phyloP scores from a whole-genome alignment of 1,140 invertebrate species.

The Listronotus bonariensis region DNA sequence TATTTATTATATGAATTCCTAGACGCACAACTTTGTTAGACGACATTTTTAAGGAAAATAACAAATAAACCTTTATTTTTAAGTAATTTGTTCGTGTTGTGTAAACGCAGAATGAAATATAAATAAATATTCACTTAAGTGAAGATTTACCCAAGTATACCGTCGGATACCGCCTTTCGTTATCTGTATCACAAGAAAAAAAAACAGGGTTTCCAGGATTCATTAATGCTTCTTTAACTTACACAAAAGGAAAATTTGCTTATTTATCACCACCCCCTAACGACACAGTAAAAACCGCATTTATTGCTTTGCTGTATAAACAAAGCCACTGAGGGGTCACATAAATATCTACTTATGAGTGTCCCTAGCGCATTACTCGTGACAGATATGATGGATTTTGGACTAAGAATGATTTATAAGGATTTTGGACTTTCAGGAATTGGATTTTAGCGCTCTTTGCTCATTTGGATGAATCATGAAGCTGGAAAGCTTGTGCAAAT shows the following conservation, averaged over 20 bases:
- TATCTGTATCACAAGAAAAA: too few species aligned
- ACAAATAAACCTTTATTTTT: too few species aligned
- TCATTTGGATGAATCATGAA: slow-evolving; percentile 23
- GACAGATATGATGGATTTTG: slow-evolving; percentile 37
- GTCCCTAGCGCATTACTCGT: slow-evolving; percentile 30
- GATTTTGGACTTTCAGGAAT: slow-evolving; percentile 25
- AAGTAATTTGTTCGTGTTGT: too few species aligned
- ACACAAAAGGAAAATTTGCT: not conserved
- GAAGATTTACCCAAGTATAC: too few species aligned
- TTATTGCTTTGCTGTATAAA: slow-evolving; percentile 49
- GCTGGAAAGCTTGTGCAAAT: slow-evolving; percentile 6
- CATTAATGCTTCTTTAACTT: slow-evolving; percentile 18
- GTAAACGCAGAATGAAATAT: too few species aligned
- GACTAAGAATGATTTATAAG: slow-evolving; percentile 36
- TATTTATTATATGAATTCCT: too few species aligned
- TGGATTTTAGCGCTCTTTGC: slow-evolving; percentile 22
- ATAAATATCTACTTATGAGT: slow-evolving; percentile 38
- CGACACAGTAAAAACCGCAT: slow-evolving; percentile 44
- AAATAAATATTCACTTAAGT: too few species aligned
- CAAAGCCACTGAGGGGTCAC: slow-evolving; percentile 39
- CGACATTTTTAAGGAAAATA: too few species aligned
- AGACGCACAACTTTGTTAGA: too few species aligned
- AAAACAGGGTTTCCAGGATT: too few species aligned
- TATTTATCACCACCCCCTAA: not conserved
- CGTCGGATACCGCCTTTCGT: too few species aligned